Base-by-base conservation (phyloP, 2,113 vertebrate genomes). In the Tupaia tana region DNA sequence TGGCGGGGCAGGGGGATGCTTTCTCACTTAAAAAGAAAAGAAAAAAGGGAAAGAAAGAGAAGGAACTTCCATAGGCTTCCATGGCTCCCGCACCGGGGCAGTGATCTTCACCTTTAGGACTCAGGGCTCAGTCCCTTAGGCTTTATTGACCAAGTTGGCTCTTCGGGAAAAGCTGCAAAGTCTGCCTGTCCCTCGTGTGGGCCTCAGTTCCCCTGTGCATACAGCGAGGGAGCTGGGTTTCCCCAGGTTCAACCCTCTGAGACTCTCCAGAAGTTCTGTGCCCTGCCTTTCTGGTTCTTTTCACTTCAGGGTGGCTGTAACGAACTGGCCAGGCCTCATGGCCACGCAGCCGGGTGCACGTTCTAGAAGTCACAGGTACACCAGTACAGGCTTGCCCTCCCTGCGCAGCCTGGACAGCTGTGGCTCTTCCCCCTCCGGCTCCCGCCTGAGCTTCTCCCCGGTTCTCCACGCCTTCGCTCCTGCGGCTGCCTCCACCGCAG, bases 161-260 rank as follows among this genome's bases (percentile, higher is more conserved):
- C 29, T 34, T 71, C 93, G 54, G 34, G n/a, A 52, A 89, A 83
- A 82, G 63, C 67, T 29, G 61, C 18, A n/a, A 78, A 94, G 34
- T 58, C 54, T 34, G 8, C n/a, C 43, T 73, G 56, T n/a, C 22
- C 52, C 2, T 2, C 80, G 9, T 34, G 16, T 56, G 59, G 56
- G 58, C 61, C 54, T 93, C 69, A 34, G 64, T 61, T 58, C 67
- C 88, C 56, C 67, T 16, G 11, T 13, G 31, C 52, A 31, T 18
- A 20, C 31, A 52, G 15, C 9, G 7, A 84, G 29, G 54, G 63
- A 71, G 54, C 56, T n/a, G 63, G 70, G 58, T 59, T 89, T 73
- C 54, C 34, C 63, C 82, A 79, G 43, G 43, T 89, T 73, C 24
- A 71, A 10, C 22, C 13, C 9, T 56, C 22, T 64, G 56, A 27